Base-by-base conservation (phyloP, 2,797 vertebrate genomes). In the Pelochelys cantorii region DNA sequence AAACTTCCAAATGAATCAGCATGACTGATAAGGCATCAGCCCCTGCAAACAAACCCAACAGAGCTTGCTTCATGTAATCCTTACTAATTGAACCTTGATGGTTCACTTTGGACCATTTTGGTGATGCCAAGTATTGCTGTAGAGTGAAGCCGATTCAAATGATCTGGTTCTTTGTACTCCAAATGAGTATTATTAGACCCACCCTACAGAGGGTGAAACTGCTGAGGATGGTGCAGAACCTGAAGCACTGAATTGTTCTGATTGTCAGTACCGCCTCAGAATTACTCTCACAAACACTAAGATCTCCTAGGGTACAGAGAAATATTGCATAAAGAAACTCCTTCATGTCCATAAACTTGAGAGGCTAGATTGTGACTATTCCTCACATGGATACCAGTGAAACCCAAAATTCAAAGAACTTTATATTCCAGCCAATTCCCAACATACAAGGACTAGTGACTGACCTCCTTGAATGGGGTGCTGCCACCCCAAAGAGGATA, bases 281-380 rank as follows among this genome's bases (percentile, higher is more conserved):
- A 20, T 18, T 68, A 34, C 31, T 34, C 17, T 65, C 29, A 65
- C 29, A 31, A 65, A 65, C 17, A 65, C 7, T 62, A 31, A 65
- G 60, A 9, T 71, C 83, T 92, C 92, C 79, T 0, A 2, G 53
- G 62, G 81, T 84, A 29, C 79, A 84, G 83, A 84, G 94, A 90
- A 65, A 79, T 79, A 48, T 48, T 84, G 54, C 71, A 37, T 87
- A 48, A 84, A 75, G 84, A 93, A 88, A 37, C 42, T 95, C 84
- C 86, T 92, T 95, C 93, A 81, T 88, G 83, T 84, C 60, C 12
- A 5, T 74, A 42, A 74, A 74, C 68, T 12, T 71, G 20, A 74
- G 42, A 42, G 71, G 71, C 71, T 75, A 75, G 71, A 75, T 48
- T 42, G 42, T 75, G 42, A 75, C 22, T 42, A 23, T 20, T 23